Base-by-base conservation (phyloP, 1,140 invertebrate species). In the Araneus ventricosus region DNA sequence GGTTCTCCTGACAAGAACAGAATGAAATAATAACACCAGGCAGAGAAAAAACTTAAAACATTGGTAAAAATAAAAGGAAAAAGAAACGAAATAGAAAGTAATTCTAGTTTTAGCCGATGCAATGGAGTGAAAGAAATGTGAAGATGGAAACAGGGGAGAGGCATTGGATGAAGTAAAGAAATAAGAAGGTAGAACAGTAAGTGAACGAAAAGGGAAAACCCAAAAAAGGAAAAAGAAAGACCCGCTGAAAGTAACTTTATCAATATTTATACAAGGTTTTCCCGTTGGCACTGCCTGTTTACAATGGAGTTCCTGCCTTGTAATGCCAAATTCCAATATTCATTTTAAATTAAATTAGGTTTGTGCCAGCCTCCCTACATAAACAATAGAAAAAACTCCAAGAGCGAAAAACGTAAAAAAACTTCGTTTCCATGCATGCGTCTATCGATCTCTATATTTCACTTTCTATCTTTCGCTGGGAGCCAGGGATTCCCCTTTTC, bases 261-360 rank as follows among this genome's bases (percentile, higher is more conserved):
- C 84, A 93, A 93, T 93, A 93, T 93, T 93, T 93, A 93, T 88
- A 93, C 84, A 93, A 93, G 91, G 91, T 93, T 93, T 88, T 88
- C 52, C 84, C 85, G 75, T 93, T 93, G 91, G 85, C 91, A 67
- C 45, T 82, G 57, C 90, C 85, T 93, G 84, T 93, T 87, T 93
- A 93, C 84, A 93, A 80, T 87, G 39, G 70, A 87, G 85, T 88
- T 79, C 84, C 17, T 61, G 37, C 34, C 91, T 57, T 79, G 84
- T 93, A 93, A 93, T 93, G 91, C 91, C 61, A 88, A 93, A 87
- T 93, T 93, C 85, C 91, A 93, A 88, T 93, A 88, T 93, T 93
- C 91, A 93, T 93, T 93, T 93, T 93, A 93, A 93, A 93, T 93
- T 93, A 93, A 93, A 93, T 93, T 93, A 93, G 91, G 91, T 93